Evolutionary conservation across 2,888 invertebrate species (phyloP).

Genomic region (Volucella bombylans): DNA sequence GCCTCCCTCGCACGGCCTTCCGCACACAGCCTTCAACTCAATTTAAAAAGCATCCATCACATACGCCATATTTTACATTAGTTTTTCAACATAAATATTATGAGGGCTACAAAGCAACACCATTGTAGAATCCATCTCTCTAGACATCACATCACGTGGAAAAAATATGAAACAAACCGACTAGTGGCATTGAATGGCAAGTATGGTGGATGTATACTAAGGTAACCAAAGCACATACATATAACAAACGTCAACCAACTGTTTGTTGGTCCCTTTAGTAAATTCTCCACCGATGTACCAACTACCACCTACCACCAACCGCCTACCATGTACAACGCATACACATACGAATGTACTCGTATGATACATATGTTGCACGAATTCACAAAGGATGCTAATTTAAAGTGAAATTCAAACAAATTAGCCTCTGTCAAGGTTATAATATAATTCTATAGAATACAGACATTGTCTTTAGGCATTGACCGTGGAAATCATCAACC

Average conservation of each 20-base stretch:
- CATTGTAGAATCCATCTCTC: not conserved
- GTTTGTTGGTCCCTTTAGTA: not conserved
- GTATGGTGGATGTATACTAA: no score
- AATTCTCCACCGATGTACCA: not conserved
- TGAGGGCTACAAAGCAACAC: not conserved
- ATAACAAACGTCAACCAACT: not conserved
- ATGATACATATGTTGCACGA: not conserved
- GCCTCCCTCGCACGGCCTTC: not conserved
- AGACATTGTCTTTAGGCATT: conserved; percentile 69
- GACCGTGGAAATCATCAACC: conserved; percentile 67
- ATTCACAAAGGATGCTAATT: conserved; percentile 34
- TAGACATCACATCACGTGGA: no score
- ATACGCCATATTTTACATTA: not conserved
- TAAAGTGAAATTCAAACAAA: conserved; percentile 47
- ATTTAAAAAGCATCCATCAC: not conserved
- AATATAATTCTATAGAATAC: conserved; percentile 38
- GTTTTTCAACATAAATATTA: not conserved
- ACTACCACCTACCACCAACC: no score
- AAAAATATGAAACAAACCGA: no score
- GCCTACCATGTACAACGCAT: not conserved
- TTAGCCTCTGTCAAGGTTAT: conserved; percentile 59
- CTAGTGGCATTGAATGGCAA: no score
- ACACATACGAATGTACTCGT: not conserved
- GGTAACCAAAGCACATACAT: no score
- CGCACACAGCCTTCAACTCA: conserved; percentile 21